Evolutionary conservation across 2,113 vertebrate genomes (phyloP), one percentile per base, ranked within the genome.

Genomic region (Sylvietta virens): DNA sequence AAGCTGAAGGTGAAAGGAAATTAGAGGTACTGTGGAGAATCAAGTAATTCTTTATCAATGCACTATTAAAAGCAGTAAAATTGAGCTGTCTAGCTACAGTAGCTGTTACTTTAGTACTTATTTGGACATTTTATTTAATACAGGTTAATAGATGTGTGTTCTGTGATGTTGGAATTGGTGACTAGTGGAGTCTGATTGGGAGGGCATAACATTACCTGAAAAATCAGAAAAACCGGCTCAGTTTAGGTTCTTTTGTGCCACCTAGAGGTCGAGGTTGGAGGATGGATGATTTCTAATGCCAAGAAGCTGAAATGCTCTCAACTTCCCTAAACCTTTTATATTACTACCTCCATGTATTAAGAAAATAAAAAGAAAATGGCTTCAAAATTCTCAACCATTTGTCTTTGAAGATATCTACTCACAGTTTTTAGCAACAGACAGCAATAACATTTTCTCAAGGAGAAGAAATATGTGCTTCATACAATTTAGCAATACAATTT

Each of bases 181-280:
- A 70, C 9, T 80, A 64, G 76, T 44, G 33, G 42, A 66, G 33
- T 13, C 40, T 86, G n/a, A 37, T 58, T 78, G 31, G 51, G 18
- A 91, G 22, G 5, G 11, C 15, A 4, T 35, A 62, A 28, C 2
- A 4, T 76, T 67, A 72, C 35, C 27, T 51, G 13, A 62, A 51
- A 47, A 54, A 35, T 26, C 5, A 14, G 18, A 31, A 51, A 48
- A 85, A 12, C 16, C 15, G 58, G 22, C 37, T 61, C 81, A 47
- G 39, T 35, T 74, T 65, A 82, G 14, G 79, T 67, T 89, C 66
- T 96, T 76, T 94, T 95, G 57, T 96, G 95, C 97, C 97, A 97
- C 78, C 98, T 98, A 97, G 82, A 93, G 97, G 95, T 94, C 39
- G 76, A 27, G 6, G 5, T 42, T 4, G 66, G 45, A 86, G 83